Evolutionary conservation across 2,888 invertebrate genomes (phyloP).

Genomic region (Myathropa florea): DNA sequence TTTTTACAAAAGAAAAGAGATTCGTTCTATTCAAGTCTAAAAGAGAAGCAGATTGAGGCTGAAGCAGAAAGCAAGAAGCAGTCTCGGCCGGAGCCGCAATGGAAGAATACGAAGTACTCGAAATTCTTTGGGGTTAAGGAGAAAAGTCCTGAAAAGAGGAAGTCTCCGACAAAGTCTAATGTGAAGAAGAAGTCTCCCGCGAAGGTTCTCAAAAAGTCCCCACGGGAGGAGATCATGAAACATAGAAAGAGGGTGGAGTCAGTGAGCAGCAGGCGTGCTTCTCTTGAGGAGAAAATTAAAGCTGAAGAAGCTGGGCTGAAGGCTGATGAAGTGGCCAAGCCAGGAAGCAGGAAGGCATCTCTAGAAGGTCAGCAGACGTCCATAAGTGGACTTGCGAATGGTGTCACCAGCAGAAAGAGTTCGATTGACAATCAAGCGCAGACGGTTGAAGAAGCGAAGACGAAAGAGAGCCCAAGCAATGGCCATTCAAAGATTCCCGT

Average conservation of each 20-base stretch:
- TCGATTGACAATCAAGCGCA: background rate
- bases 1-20: constrained; percentile 79
- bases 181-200: constrained; percentile 45
- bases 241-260: constrained; percentile 55
- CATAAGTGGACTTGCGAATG: constrained; percentile 19
- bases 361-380: background rate
- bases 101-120: constrained; percentile 77
- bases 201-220: constrained; percentile 55
- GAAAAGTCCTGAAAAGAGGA: constrained; percentile 73
- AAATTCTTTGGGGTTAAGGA: constrained; percentile 78
- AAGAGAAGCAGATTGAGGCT: constrained; percentile 64
- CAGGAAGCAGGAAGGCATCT: background rate
- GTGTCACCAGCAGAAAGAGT: background rate
- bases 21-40: constrained; percentile 74
- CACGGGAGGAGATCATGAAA: constrained; percentile 55
- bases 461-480: background rate
- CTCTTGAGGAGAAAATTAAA: constrained; percentile 59
- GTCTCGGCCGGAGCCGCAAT: constrained; percentile 72
- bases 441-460: background rate
- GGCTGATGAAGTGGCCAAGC: background rate
- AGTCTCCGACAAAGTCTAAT: constrained; percentile 72
- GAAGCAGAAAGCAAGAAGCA: constrained; percentile 63
- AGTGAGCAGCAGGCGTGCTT: constrained; percentile 50
- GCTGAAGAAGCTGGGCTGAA: constrained; percentile 37
- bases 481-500: constrained; percentile 26